Evolutionary conservation across 2,888 invertebrate species (phyloP), one percentile per base, ranked within the genome.

Genomic region (Chrysodeixis includens): DNA sequence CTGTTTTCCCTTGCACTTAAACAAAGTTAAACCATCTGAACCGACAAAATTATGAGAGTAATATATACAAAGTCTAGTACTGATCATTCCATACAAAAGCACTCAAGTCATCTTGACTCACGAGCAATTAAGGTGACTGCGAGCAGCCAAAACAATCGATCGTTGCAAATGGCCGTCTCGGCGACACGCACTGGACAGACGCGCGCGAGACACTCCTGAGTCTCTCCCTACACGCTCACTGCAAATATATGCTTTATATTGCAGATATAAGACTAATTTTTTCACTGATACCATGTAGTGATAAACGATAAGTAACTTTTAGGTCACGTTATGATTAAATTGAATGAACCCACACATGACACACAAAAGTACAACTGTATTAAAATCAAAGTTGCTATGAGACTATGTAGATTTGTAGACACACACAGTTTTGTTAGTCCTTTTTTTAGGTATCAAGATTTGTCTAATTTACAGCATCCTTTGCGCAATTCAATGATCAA

Each of bases 101-200:
- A 84, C 83, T 83, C 88, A 85, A 90, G 91, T 90, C 92, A 88
- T 89, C 92, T 92, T 93, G 91, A 94, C 93, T 92, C 91, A 87
- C 83, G 87, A 90, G 90, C 94, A 95, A 95, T 95, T 94, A 94
- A 93, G 93, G 91, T 88, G 93, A 86, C 91, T 91, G 81, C 88
- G 84, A 87, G 90, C 94, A 95, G 94, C 94, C 94, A 91, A 93
- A 94, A 94, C 94, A 95, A 95, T 94, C 94, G 92, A 94, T 95
- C 93, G 90, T 81, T 89, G 84, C 90, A 92, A 93, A 92, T 93
- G 93, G 90, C 82, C 88, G 88, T 86, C 88, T 89, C 86, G 89
- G 86, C 85, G 86, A 82, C 83, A 85, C 86, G 82, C 85, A 79
- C 77, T 79, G 73, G 81, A 76, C 85, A 84, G 83, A 84, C 82